These are phyloP conservation scores for Trematomus loennbergii DNA, from an alignment of 2,113 vertebrate genomes.

Conservation along the genomic window DNA sequence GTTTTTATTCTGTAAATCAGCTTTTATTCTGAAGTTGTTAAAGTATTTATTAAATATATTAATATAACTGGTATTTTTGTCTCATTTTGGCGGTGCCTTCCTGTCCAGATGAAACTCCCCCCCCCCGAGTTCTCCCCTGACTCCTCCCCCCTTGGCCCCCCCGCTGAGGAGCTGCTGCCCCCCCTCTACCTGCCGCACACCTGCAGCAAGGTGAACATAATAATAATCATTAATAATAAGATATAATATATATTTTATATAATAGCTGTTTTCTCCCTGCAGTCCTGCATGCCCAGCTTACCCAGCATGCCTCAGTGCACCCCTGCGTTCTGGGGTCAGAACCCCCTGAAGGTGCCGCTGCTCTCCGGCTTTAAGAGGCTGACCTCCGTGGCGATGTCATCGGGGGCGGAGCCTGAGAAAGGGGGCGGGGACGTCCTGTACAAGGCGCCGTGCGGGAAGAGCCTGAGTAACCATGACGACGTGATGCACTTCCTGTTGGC, in stretches of 20 bases:
- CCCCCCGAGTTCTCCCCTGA: background rate
- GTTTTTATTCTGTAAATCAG: background rate
- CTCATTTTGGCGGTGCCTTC: background rate
- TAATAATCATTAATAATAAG: too few relatives aligned
- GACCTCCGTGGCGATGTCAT: conserved; percentile 64
- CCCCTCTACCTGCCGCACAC: conserved; percentile 68
- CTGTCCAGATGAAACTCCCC: conserved; percentile 48
- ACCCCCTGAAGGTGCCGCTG: conserved; percentile 90
- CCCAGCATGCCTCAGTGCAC: conserved; percentile 53
- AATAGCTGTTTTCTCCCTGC: background rate
- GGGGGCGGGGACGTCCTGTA: conserved; percentile 85
- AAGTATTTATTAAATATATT: too few relatives aligned
- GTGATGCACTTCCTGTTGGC: conserved; percentile 88
- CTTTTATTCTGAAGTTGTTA: too few relatives aligned
- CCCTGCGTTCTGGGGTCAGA: conserved; percentile 82
- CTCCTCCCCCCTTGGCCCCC: background rate
- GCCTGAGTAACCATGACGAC: conserved; percentile 86
- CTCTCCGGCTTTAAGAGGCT: conserved; percentile 88
- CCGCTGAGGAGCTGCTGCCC: conserved; percentile 46
- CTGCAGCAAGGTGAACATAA: conserved; percentile 78
- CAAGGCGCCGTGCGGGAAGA: conserved; percentile 90
- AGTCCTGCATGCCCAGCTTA: conserved; percentile 81
- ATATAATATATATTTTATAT: too few relatives aligned
- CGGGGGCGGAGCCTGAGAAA: background rate
- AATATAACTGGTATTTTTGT: background rate